Evolutionary conservation across 2,888 invertebrate genomes (phyloP).

Genomic region (Netelia fuscicornis): DNA sequence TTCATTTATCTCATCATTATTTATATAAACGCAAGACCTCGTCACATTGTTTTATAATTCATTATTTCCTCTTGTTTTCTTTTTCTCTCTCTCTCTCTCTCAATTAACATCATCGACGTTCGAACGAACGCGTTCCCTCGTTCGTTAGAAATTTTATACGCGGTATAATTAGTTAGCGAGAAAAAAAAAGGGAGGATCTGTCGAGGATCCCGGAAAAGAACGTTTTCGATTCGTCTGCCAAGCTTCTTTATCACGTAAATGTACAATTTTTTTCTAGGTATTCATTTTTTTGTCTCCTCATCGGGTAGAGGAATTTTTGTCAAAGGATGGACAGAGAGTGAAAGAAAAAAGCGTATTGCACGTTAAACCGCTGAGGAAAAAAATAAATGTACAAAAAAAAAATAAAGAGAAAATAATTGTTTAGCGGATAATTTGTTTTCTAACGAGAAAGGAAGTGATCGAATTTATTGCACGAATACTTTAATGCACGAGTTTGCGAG

Average conservation of each 20-base stretch:
- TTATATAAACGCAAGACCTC: slow-evolving; percentile 77
- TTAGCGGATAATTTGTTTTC: neutral
- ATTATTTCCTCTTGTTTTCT: neutral
- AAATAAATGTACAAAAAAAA: neutral
- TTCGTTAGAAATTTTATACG: slow-evolving; percentile 7
- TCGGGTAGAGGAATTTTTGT: neutral
- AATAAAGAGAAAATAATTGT: neutral
- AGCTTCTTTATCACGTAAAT: neutral
- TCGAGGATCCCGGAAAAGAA: slow-evolving; percentile 35
- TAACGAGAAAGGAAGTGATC: neutral
- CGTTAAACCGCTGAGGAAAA: neutral
- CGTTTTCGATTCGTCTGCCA: slow-evolving; percentile 5
- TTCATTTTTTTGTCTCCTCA: slow-evolving; percentile 6
- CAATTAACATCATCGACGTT: slow-evolving; percentile 24
- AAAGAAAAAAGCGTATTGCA: neutral
- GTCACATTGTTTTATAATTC: slow-evolving; percentile 46
- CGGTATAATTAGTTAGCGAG: slow-evolving; percentile 16
- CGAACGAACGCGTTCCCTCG: slow-evolving; percentile 39
- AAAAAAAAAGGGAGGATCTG: slow-evolving; percentile 20
- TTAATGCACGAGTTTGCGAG: slow-evolving; percentile 36
- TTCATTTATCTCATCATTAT: slow-evolving; percentile 73
- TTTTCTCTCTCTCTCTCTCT: slow-evolving; percentile 15
- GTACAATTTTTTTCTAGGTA: neutral
- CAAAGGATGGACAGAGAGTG: neutral
- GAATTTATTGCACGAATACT: neutral